Conservation (phyloP, 1,140 invertebrate genomes). For the Bombus superbus region DNA sequence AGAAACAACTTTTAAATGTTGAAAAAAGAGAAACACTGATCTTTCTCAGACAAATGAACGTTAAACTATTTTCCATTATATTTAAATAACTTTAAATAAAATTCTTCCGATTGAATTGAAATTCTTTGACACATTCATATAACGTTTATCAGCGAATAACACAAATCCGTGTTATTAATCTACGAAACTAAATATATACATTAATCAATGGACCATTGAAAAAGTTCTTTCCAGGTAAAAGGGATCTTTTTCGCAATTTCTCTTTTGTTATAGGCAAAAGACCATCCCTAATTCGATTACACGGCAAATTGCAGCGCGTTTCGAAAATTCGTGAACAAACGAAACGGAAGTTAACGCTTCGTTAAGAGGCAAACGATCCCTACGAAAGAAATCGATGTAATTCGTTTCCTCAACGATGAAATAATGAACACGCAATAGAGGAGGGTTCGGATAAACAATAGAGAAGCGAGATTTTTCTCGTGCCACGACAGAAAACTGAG, state of each 20-base stretch:
- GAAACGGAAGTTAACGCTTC: background rate
- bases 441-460: background rate
- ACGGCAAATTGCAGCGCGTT: background rate
- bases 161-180: background rate
- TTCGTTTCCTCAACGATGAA: too few relatives aligned
- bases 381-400: background rate
- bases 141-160: background rate
- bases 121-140: background rate
- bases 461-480: slow-evolving; percentile 2
- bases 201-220: background rate
- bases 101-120: background rate
- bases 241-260: background rate
- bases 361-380: background rate
- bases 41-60: background rate
- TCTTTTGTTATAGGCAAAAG: background rate
- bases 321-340: background rate
- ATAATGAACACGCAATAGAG: background rate
- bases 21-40: background rate
- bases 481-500: slow-evolving; percentile 29
- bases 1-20: background rate
- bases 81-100: background rate
- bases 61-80: background rate
- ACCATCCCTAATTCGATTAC: background rate
- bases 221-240: too few relatives aligned
- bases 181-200: background rate